Conservation (phyloP, 2,797 vertebrate species). For the Neostethus bicornis region DNA sequence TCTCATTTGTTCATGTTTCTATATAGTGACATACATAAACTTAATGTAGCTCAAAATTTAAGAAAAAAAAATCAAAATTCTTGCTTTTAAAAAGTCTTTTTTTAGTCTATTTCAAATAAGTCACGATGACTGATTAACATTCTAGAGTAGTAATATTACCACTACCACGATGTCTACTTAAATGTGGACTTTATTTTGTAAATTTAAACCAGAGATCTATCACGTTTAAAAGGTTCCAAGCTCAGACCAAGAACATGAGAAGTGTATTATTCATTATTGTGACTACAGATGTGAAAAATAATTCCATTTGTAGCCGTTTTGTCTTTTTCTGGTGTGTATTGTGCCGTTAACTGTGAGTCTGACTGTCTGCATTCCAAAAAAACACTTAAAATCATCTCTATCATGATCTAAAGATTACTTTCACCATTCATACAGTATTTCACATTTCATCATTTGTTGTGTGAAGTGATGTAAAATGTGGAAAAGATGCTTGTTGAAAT, state of each 20-base stretch:
- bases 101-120: slow-evolving; percentile 12
- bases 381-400: slow-evolving; percentile 21
- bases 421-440: no score
- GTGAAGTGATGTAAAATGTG: not conserved
- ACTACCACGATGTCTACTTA: slow-evolving; percentile 38
- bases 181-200: slow-evolving; percentile 13
- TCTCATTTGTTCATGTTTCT: slow-evolving; percentile 9
- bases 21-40: slow-evolving; percentile 7
- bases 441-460: slow-evolving; percentile 20
- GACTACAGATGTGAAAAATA: slow-evolving; percentile 14
- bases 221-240: slow-evolving; percentile 13
- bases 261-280: slow-evolving; percentile 6
- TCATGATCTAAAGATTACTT: slow-evolving; percentile 5
- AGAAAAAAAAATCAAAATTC: slow-evolving; percentile 13
- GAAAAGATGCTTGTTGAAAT: slow-evolving; percentile 10
- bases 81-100: no score
- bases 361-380: slow-evolving; percentile 45
- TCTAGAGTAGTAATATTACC: slow-evolving; percentile 33
- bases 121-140: slow-evolving; percentile 31
- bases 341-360: slow-evolving; percentile 42
- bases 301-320: slow-evolving; percentile 10
- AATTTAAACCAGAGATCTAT: not conserved
- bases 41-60: slow-evolving; percentile 3
- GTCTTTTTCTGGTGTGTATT: slow-evolving; percentile 3
- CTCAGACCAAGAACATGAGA: slow-evolving; percentile 13